Conservation (phyloP, 2,113 vertebrate genomes). For the Dicaeum eximium region DNA sequence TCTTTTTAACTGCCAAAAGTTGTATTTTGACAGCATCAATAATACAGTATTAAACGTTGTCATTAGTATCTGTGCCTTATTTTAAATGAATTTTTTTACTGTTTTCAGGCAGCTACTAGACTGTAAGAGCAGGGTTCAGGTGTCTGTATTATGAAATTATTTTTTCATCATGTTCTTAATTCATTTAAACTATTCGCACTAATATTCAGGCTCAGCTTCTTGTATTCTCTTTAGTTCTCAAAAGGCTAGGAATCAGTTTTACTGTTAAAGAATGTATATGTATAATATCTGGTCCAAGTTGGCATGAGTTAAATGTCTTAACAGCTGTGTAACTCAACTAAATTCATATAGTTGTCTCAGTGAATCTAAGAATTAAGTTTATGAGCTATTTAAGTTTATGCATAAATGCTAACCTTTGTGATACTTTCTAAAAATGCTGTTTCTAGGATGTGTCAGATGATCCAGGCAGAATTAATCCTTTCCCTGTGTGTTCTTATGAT, state of each 20-base stretch:
- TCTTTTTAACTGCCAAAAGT: slow-evolving; percentile 18
- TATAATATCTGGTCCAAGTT: not conserved
- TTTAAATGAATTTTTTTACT: not conserved
- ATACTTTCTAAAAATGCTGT: not conserved
- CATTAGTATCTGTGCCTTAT: slow-evolving; percentile 36
- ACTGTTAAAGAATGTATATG: not conserved
- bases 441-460: not conserved
- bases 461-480: not conserved
- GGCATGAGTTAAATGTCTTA: not conserved
- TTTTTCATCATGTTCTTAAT: not conserved
- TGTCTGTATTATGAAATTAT: not conserved
- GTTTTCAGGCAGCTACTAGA: not conserved
- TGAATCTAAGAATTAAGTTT: not conserved
- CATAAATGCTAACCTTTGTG: not conserved
- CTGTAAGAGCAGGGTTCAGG: not conserved
- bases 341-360: not conserved
- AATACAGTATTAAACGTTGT: slow-evolving; percentile 22
- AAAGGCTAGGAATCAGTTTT: not conserved
- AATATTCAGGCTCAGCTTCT: not conserved
- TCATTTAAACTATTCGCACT: not conserved
- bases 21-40: slow-evolving; percentile 8
- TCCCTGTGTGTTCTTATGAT: not conserved
- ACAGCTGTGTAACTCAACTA: not conserved
- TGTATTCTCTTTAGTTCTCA: not conserved
- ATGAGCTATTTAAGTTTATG: not conserved